Base-by-base conservation (phyloP, 2,113 vertebrate species). In the Xiphias gladius region DNA sequence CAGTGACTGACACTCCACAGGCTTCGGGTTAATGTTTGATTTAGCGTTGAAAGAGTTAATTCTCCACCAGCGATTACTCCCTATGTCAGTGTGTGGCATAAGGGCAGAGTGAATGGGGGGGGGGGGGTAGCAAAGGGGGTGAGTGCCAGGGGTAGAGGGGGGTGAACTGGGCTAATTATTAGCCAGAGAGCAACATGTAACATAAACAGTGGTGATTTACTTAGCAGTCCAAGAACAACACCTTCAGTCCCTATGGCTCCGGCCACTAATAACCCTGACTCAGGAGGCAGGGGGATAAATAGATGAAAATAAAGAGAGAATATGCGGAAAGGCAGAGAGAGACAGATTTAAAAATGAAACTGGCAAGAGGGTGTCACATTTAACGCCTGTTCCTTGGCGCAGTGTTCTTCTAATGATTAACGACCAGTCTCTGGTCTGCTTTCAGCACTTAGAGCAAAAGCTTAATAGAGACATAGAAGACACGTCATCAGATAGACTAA, bases 191-290 rank as follows among this genome's bases (percentile, higher is more conserved):
- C 77, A 79, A 73, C 86, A 86, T 63, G 80, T 70, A 93, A 92
- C 83, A 91, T 92, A 94, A 94, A 94, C 93, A 90, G 68, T 84
- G 77, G 75, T 81, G 84, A 91, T 94, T 92, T 91, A 89, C 86
- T 89, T 80, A 74, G 57, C 66, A 32, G 84, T 65, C 83, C 82
- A 89, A 89, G 61, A 91, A 85, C 86, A 93, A 92, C 87, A 88
- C 88, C 62, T 91, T 54, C 58, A 71, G 79, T 82, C 78, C 59
- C 80, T 20, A 14, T 2, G 78, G 76, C 82, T 73, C 74, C 37
- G 37, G 73, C 66, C 57, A 37, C 79, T 84, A 85, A 85, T 85
- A 80, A 75, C 74, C 79, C 55, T 58, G 39, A 75, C 32, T 4
- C 4, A 75, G 48, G 26, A 70, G 67, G 24, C 35, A 73, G 73